Conservation (phyloP, 1,140 invertebrate genomes). For the Atta colombica region DNA sequence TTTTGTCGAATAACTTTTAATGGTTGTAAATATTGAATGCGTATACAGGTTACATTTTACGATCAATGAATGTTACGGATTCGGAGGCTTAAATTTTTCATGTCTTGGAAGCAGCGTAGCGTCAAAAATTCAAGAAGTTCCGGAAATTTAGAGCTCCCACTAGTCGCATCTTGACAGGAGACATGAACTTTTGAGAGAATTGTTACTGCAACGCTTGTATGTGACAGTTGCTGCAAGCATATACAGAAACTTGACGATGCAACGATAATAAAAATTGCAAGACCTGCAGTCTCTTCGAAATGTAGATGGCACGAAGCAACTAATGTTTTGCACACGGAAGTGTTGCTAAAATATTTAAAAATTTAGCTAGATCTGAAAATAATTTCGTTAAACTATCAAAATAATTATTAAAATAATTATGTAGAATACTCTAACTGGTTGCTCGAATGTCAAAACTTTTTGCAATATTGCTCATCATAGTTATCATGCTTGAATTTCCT, state of each 20-base stretch:
- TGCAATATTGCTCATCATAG: no score
- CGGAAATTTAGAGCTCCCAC: not conserved
- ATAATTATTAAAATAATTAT: no score
- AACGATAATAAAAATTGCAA: constrained; percentile 44
- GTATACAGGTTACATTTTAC: not conserved
- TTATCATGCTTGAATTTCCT: no score
- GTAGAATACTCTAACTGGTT: no score
- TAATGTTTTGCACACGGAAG: not conserved
- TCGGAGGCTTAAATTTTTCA: constrained; percentile 11
- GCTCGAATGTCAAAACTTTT: no score
- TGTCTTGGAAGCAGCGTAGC: not conserved
- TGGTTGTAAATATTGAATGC: not conserved
- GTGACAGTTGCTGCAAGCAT: constrained; percentile 11
- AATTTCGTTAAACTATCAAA: no score
- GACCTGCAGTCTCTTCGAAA: not conserved
- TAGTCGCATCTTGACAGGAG: not conserved
- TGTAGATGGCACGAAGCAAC: not conserved
- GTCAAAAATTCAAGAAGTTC: constrained; percentile 44
- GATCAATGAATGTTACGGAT: not conserved
- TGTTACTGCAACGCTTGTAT: constrained; percentile 24
- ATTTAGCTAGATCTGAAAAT: no score
- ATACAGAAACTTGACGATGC: constrained; percentile 7
- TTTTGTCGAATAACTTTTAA: not conserved
- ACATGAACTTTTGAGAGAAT: constrained; percentile 35
- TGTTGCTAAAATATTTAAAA: no score